A percentile compares a stretch with the other conserved stretches of the same genome.
Conservation (phyloP, 2,797 vertebrate genomes). For the Enteromius treurensis region DNA sequence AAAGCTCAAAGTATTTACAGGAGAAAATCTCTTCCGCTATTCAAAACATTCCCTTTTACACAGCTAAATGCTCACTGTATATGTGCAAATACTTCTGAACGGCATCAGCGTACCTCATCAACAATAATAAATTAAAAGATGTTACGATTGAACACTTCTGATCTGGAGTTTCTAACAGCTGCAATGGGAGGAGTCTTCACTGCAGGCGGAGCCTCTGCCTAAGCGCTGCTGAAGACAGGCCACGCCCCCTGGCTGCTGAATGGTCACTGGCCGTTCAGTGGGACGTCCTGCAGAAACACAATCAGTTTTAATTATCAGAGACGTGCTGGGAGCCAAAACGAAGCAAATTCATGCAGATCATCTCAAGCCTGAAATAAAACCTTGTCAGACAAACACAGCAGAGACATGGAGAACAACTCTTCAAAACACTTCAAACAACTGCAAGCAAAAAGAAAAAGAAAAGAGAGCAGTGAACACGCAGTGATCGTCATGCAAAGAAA, state of each 20-base stretch:
- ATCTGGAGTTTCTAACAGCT: conserved; percentile 61
- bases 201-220: conserved; percentile 27
- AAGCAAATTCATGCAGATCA: conserved; percentile 9
- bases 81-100: conserved; percentile 66
- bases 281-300: conserved; percentile 69
- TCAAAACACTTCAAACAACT: not conserved
- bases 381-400: not conserved
- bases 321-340: not conserved
- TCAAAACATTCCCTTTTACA: conserved; percentile 68
- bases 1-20: conserved; percentile 71
- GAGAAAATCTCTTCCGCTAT: conserved; percentile 54
- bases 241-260: conserved; percentile 24
- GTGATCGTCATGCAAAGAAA: conserved; percentile 63
- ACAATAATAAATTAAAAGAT: conserved; percentile 44
- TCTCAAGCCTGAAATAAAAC: not conserved
- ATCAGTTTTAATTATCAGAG: not conserved
- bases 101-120: conserved; percentile 19
- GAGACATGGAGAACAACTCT: not conserved
- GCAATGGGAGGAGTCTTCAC: conserved; percentile 62
- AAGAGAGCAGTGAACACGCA: conserved; percentile 24
- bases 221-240: not conserved
- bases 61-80: conserved; percentile 42
- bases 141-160: conserved; percentile 38
- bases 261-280: conserved; percentile 70
- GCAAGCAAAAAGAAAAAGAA: conserved; percentile 11